Conservation (phyloP, 1,140 invertebrate species). For the Drosophila orosa region DNA sequence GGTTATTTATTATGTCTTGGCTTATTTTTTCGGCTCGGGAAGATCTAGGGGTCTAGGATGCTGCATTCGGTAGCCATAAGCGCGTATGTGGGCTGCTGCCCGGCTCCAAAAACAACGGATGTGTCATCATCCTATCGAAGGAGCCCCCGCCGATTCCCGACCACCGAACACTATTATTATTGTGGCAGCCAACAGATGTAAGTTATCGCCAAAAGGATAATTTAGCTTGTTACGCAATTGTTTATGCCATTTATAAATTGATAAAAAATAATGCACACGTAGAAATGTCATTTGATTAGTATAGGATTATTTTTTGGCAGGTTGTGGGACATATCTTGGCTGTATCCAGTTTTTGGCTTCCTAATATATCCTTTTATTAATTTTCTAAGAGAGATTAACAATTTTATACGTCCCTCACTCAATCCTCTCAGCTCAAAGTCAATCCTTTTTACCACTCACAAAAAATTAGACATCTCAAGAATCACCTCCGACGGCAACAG, state of each 20-base stretch:
- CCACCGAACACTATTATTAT: not conserved
- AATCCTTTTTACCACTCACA: slow-evolving; percentile 12
- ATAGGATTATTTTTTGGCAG: not conserved
- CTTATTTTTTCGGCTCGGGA: slow-evolving; percentile 38
- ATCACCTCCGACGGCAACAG: slow-evolving; percentile 10
- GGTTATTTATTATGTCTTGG: slow-evolving; percentile 82
- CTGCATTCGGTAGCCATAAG: slow-evolving; percentile 36
- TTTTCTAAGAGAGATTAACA: not conserved
- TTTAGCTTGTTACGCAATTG: slow-evolving; percentile 16
- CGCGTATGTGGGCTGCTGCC: slow-evolving; percentile 31
- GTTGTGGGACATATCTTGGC: not conserved
- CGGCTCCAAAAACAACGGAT: not conserved
- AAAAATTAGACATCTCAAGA: slow-evolving; percentile 10
- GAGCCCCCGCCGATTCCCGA: not conserved
- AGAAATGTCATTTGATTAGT: not conserved
- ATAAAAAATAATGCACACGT: not conserved
- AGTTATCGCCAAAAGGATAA: slow-evolving; percentile 8
- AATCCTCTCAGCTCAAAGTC: not conserved
- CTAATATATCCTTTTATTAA: not conserved
- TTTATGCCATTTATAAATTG: slow-evolving; percentile 4
- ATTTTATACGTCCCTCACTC: not conserved
- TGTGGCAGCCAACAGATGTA: slow-evolving; percentile 16
- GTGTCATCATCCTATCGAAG: slow-evolving; percentile 9
- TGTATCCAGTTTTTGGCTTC: not conserved
- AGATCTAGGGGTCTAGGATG: slow-evolving; percentile 21